Conservation (phyloP, 2,113 vertebrate species). For the Addax nasomaculatus region DNA sequence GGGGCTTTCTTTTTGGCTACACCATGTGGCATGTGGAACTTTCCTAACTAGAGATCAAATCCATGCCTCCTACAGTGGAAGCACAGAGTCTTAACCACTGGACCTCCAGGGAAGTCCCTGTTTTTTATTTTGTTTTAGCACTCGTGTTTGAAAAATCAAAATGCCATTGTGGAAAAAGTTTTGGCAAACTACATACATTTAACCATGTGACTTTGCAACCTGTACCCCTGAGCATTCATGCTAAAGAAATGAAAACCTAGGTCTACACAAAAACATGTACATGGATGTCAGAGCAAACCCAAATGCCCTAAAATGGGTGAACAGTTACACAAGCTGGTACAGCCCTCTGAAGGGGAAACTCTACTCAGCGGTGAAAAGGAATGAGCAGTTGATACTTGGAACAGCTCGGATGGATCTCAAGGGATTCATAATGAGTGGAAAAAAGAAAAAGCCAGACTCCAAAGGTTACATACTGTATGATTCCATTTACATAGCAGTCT, state of each 20-base stretch:
- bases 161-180: neutral
- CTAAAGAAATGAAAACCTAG: conserved; percentile 17
- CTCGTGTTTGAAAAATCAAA: neutral
- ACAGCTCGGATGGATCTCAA: neutral
- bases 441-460: neutral
- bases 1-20: neutral
- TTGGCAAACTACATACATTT: neutral
- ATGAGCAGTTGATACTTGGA: neutral
- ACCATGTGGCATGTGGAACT: neutral
- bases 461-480: neutral
- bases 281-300: neutral
- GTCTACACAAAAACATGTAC: neutral
- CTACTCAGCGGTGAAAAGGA: neutral
- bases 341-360: neutral
- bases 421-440: neutral
- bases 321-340: neutral
- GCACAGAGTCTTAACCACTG: neutral
- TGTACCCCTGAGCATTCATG: neutral
- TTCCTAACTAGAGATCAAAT: neutral
- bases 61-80: neutral
- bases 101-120: neutral
- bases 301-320: neutral
- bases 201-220: neutral
- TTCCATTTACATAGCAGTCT: neutral
- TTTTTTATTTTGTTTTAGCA: neutral